Evolutionary conservation across 2,888 invertebrate species (phyloP), one percentile per base, ranked within the genome.

Genomic region (Chouioia cunea): DNA sequence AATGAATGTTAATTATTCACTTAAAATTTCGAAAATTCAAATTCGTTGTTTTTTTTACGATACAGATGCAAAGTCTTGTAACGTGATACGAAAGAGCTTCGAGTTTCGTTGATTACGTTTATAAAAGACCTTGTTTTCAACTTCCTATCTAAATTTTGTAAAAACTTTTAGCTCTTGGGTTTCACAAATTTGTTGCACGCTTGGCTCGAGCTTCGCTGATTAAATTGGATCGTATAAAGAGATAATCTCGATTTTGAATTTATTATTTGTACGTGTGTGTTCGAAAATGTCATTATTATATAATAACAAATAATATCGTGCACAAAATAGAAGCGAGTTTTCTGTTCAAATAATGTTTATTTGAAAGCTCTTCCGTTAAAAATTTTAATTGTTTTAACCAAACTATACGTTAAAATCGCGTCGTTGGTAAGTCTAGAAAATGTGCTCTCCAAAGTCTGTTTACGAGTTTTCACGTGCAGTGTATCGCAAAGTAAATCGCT

Each of bases 131-230:
- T 10, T 4, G 10, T 36, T 36, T 36, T 36, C 1, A 4, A 3
- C 6, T 36, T 36, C 36, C 1, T 10, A 36, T 1, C 1, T 36
- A 6, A 8, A 14, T 52, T 4, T 52, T 50, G 27, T n/a, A 59
- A 15, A 62, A 59, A 57, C 67, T 72, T 70, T 18, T 15, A 53
- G 62, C 65, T 64, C 62, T 18, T 48, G 27, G 43, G 27, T 44
- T 57, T 58, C 59, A 65, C 4, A 27, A 65, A n/a, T n/a, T 23
- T 73, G 72, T 74, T 78, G 79, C 76, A 80, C 78, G 81, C 83
- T 82, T 81, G 78, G 78, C 80, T 78, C 81, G 76, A 78, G 80
- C 79, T 80, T 69, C 56, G 66, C 65, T 70, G 65, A 63, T 62
- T 18, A 12, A 65, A 46, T 36, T 56, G 52, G 65, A 59, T 64